These are phyloP conservation scores for Pogonognathellus flavescens DNA, from an alignment of 1,140 invertebrate species.

Conservation along the genomic window DNA sequence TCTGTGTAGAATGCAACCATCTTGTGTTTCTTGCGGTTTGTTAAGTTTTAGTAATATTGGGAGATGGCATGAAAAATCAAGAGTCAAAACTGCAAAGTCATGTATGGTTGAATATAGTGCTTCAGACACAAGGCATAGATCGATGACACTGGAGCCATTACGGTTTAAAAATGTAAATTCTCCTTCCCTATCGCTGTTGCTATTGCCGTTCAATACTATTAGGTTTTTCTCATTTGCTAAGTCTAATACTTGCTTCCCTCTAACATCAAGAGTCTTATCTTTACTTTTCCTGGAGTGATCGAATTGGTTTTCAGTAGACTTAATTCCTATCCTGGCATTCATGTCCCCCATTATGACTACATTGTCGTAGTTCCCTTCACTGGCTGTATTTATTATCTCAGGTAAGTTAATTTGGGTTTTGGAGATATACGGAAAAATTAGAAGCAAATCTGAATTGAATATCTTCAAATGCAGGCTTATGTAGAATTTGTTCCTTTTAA, in stretches of 20 bases:
- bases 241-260: neutral
- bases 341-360: neutral
- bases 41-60: too few relatives aligned
- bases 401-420: neutral
- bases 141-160: neutral
- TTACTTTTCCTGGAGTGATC: neutral
- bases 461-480: neutral
- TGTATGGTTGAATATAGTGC: neutral
- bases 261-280: neutral
- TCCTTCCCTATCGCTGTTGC: neutral
- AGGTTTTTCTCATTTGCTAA: neutral
- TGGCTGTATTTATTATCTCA: neutral
- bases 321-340: too few relatives aligned
- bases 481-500: neutral
- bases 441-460: neutral
- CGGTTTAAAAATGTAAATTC: neutral
- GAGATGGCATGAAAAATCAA: neutral
- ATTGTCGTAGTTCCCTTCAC: neutral
- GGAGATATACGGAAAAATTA: neutral
- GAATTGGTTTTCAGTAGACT: neutral
- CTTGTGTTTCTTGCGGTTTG: too few relatives aligned
- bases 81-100: neutral
- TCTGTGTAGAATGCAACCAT: too few relatives aligned
- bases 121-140: neutral
- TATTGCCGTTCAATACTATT: neutral